Percentiles rank a stretch among this genome's conserved stretches.
Evolutionary conservation across 2,113 vertebrate species (phyloP).

Genomic region (Todiramphus chloris): DNA sequence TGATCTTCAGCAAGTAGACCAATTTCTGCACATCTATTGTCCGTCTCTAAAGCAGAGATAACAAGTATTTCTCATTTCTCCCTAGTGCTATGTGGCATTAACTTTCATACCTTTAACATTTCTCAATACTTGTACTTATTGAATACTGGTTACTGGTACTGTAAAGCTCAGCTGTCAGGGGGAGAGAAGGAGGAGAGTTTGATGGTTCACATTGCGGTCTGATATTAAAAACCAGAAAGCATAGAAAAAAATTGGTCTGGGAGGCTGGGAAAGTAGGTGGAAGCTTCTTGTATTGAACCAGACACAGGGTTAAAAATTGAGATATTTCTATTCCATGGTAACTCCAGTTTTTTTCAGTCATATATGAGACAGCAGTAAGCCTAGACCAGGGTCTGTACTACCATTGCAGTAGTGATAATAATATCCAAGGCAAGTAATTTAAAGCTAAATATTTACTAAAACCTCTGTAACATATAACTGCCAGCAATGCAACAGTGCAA

Average conservation of each 20-base stretch:
- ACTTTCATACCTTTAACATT: background rate
- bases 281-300: background rate
- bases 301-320: background rate
- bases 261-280: background rate
- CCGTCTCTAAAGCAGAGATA: background rate
- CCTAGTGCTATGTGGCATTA: background rate
- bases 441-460: background rate
- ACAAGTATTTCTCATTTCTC: background rate
- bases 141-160: background rate
- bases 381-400: background rate
- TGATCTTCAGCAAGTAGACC: background rate
- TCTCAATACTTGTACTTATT: background rate
- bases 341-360: background rate
- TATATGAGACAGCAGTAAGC: background rate
- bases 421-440: background rate
- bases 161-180: background rate
- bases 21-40: background rate
- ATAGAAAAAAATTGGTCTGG: background rate
- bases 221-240: background rate
- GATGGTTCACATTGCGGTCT: background rate
- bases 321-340: background rate
- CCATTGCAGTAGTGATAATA: background rate
- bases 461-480: background rate
- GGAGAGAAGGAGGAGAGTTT: background rate
- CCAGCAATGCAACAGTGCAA: background rate